phyloP scores from a whole-genome alignment of 2,888 invertebrate genomes.

The Deilephila porcellus region DNA sequence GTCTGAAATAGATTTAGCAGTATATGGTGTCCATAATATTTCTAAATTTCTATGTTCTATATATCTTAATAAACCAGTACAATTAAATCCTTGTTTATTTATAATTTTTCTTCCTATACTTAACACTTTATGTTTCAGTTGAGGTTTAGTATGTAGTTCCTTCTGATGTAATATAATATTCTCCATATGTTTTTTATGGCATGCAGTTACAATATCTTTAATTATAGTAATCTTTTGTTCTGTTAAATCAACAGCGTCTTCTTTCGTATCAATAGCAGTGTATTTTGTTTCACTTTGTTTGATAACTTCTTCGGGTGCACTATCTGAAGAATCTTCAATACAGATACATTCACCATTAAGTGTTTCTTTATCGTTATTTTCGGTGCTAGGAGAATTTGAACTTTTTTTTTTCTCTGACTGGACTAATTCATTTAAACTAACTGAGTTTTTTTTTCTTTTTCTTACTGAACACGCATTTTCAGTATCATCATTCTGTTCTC shows the following conservation, averaged over 20 bases:
- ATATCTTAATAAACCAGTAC: conserved; percentile 67
- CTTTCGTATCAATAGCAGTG: conserved; percentile 37
- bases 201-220: conserved; percentile 59
- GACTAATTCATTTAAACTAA: conserved; percentile 35
- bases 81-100: conserved; percentile 59
- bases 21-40: conserved; percentile 60
- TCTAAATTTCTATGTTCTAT: conserved; percentile 69
- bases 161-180: conserved; percentile 42
- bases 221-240: conserved; percentile 40
- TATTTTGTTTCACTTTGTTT: conserved; percentile 33
- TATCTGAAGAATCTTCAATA: conserved; percentile 66
- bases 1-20: conserved; percentile 42
- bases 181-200: conserved; percentile 56
- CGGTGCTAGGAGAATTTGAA: conserved; percentile 27
- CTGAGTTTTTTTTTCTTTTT: conserved; percentile 25
- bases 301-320: conserved; percentile 45
- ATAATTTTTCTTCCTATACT: conserved; percentile 74
- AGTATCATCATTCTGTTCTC: conserved; percentile 35
- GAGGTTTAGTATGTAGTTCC: conserved; percentile 46
- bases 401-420: conserved; percentile 26
- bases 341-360: conserved; percentile 57
- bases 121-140: conserved; percentile 69
- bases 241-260: conserved; percentile 35
- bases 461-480: conserved; percentile 43
- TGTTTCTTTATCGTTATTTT: conserved; percentile 26